phyloP scores from a whole-genome alignment of 2,888 invertebrate genomes.

The Morpho helenor region DNA sequence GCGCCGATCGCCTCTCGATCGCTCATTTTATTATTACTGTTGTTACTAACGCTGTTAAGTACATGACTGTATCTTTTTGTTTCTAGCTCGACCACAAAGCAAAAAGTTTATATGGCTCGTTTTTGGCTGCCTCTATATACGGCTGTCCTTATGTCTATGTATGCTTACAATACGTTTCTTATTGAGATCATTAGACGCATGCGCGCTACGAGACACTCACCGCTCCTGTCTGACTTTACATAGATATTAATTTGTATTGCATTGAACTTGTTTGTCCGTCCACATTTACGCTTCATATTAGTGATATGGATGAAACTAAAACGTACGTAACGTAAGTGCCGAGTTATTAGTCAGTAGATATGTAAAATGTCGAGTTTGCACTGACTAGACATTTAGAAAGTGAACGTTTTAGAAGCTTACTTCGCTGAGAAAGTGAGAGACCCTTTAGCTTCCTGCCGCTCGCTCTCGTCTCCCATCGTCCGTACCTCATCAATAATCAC shows the following conservation, averaged over 20 bases:
- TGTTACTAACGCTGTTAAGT: conserved; percentile 51
- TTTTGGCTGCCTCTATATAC: conserved; percentile 76
- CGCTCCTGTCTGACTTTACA: conserved; percentile 31
- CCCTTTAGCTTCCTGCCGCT: conserved; percentile 1
- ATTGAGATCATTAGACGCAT: conserved; percentile 65
- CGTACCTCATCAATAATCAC: background rate
- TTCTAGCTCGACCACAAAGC: conserved; percentile 76
- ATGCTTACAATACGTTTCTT: conserved; percentile 69
- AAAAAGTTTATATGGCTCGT: conserved; percentile 77
- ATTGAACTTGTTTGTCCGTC: conserved; percentile 58
- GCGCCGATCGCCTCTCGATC: conserved; percentile 24
- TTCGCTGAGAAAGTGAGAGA: background rate
- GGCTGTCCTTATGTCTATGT: conserved; percentile 77
- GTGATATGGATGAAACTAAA: conserved; percentile 22
- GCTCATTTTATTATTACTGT: conserved; percentile 33
- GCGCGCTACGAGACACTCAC: conserved; percentile 43
- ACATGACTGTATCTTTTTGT: conserved; percentile 64
- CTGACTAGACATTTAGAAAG: conserved; percentile 1
- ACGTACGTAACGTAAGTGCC: conserved; percentile 12
- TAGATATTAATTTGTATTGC: conserved; percentile 39
- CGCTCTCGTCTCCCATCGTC: background rate
- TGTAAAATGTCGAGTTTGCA: background rate
- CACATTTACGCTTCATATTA: conserved; percentile 45
- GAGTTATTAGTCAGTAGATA: conserved; percentile 25
- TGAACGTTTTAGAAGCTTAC: conserved; percentile 5